These are phyloP conservation scores for Coregonus ussuriensis DNA, from an alignment of 2,797 vertebrate species.

Conservation along the genomic window DNA sequence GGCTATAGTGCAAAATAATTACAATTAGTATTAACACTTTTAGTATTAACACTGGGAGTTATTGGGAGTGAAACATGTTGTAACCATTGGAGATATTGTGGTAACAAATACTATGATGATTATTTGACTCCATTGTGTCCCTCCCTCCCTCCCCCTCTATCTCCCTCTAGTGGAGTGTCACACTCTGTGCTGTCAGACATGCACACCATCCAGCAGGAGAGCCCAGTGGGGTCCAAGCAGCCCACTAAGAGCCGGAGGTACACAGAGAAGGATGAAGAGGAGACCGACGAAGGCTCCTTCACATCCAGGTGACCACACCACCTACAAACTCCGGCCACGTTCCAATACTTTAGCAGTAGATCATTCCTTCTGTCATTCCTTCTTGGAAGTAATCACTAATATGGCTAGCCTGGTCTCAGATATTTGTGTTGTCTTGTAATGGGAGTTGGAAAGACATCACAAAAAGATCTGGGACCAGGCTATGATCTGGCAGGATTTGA, in stretches of 20 bases:
- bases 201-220: constrained; percentile 94
- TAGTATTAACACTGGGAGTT: too few species aligned
- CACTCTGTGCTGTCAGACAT: constrained; percentile 91
- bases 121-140: background rate
- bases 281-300: constrained; percentile 78
- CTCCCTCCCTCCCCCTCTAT: background rate
- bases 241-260: constrained; percentile 71
- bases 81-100: background rate
- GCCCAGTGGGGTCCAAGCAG: constrained; percentile 73
- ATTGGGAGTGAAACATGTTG: background rate
- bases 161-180: constrained; percentile 82
- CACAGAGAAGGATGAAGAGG: constrained; percentile 76
- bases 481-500: too few species aligned
- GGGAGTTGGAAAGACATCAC: background rate
- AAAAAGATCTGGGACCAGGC: background rate
- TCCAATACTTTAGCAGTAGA: background rate
- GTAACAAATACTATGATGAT: background rate
- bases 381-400: background rate
- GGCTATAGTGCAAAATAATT: too few species aligned
- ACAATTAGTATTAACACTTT: too few species aligned
- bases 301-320: constrained; percentile 65
- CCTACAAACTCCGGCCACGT: background rate
- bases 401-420: background rate
- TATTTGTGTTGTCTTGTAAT: background rate
- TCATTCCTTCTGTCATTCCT: background rate